phyloP scores from a whole-genome alignment of 92 coral and sea anemone genomes.

The Virgularia gustaviana region DNA sequence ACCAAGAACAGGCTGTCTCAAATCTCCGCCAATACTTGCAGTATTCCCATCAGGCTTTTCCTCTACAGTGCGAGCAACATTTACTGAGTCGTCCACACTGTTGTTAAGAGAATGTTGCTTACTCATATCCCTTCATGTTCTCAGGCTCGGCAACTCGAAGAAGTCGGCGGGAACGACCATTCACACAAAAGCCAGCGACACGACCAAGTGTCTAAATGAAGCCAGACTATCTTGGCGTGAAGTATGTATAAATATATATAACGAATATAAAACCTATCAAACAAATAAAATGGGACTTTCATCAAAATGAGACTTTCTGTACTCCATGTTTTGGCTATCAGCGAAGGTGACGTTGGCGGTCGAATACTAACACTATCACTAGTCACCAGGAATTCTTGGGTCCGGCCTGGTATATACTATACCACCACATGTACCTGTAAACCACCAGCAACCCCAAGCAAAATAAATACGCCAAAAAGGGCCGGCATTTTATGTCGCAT shows the following conservation, averaged over 20 bases:
- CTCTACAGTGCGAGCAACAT: slow-evolving; percentile 36
- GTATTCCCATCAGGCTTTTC: slow-evolving; percentile 24
- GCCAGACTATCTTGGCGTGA: too few species aligned
- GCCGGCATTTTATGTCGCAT: too few species aligned
- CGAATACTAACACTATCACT: slow-evolving; percentile 15
- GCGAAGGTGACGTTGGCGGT: slow-evolving; percentile 42
- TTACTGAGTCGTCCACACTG: slow-evolving; percentile 37
- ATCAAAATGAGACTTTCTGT: slow-evolving; percentile 27
- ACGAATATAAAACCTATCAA: slow-evolving; percentile 28
- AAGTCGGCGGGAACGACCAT: slow-evolving; percentile 15
- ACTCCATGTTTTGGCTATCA: slow-evolving; percentile 40
- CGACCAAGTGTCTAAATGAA: slow-evolving; percentile 1
- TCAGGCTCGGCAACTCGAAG: slow-evolving; percentile 16
- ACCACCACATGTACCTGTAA: too few species aligned
- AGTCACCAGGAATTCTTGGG: too few species aligned
- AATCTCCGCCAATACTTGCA: slow-evolving; percentile 14
- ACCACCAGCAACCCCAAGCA: too few species aligned
- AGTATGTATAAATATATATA: background rate
- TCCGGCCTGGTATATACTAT: too few species aligned
- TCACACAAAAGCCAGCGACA: slow-evolving; percentile 6
- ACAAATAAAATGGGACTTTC: slow-evolving; percentile 25
- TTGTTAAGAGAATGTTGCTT: slow-evolving; percentile 19
- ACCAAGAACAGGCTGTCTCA: slow-evolving; percentile 8
- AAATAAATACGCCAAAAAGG: too few species aligned
- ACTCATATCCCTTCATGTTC: slow-evolving; percentile 42